These are phyloP conservation scores for Jaculus jaculus DNA, from an alignment of 2,113 vertebrate genomes.

Conservation along the genomic window DNA sequence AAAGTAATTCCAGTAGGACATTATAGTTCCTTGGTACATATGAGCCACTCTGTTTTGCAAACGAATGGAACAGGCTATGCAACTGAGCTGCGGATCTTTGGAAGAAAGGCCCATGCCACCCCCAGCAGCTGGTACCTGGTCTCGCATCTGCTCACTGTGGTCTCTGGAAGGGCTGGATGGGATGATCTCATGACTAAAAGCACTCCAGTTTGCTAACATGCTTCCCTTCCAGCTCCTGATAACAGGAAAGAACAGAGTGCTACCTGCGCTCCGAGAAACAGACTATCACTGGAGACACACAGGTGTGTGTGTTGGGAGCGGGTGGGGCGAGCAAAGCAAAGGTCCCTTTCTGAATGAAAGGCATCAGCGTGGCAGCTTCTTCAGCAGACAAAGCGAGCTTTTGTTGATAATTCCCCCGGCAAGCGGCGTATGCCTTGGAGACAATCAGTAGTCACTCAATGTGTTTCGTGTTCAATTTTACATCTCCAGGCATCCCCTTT, in stretches of 20 bases:
- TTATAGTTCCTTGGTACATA: neutral
- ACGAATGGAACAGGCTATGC: neutral
- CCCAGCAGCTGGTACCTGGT: neutral
- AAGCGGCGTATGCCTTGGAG: conserved; percentile 66
- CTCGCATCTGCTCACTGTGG: neutral
- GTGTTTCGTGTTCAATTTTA: conserved; percentile 72
- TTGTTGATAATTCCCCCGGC: neutral
- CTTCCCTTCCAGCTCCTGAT: conserved; percentile 28
- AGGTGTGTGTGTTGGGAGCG: neutral
- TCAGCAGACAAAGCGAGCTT: conserved; percentile 33
- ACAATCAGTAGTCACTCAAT: conserved; percentile 59
- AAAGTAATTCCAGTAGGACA: neutral
- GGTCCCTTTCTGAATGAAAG: neutral
- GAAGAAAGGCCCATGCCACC: neutral
- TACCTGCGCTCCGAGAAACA: neutral
- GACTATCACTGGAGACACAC: conserved; percentile 17
- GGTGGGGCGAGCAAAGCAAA: neutral
- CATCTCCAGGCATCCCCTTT: conserved; percentile 1
- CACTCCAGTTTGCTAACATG: neutral
- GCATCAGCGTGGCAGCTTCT: neutral
- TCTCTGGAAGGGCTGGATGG: neutral
- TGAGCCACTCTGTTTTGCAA: neutral
- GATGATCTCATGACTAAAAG: neutral
- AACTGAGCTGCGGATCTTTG: neutral
- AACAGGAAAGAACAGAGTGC: conserved; percentile 42